These are phyloP conservation scores for Dicranocentrus wangi DNA, from an alignment of 2,888 invertebrate species.

Conservation along the genomic window DNA sequence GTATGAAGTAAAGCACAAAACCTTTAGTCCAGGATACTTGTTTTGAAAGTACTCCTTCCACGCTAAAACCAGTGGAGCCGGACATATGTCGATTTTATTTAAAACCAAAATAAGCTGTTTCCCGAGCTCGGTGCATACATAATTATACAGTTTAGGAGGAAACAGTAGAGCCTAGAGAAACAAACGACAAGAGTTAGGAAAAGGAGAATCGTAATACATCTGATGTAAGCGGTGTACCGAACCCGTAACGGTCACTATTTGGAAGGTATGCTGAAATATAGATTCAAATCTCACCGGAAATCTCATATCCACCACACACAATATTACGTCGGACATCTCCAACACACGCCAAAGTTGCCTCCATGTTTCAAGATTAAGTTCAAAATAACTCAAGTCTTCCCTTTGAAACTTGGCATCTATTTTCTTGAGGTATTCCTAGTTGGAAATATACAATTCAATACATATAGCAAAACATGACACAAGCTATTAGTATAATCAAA, in stretches of 20 bases:
- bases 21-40: conserved; percentile 82
- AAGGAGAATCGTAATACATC: too few species aligned
- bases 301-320: conserved; percentile 91
- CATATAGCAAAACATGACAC: conserved; percentile 17
- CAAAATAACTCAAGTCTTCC: conserved; percentile 87
- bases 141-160: conserved; percentile 89
- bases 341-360: conserved; percentile 95
- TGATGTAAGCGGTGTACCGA: too few species aligned
- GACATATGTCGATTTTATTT: conserved; percentile 94
- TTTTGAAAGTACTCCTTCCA: conserved; percentile 88
- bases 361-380: conserved; percentile 96
- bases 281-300: conserved; percentile 87
- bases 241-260: too few species aligned
- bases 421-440: conserved; percentile 83
- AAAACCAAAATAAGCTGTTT: conserved; percentile 90
- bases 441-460: conserved; percentile 40
- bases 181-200: conserved; percentile 17
- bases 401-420: conserved; percentile 80
- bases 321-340: conserved; percentile 92
- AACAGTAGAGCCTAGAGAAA: conserved; percentile 80
- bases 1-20: conserved; percentile 89
- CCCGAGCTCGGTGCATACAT: conserved; percentile 83
- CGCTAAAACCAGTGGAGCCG: conserved; percentile 85
- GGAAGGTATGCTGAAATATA: too few species aligned
- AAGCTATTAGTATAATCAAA: not conserved